Base-by-base conservation (phyloP, 2,888 invertebrate genomes). In the Drosophila greeni region DNA sequence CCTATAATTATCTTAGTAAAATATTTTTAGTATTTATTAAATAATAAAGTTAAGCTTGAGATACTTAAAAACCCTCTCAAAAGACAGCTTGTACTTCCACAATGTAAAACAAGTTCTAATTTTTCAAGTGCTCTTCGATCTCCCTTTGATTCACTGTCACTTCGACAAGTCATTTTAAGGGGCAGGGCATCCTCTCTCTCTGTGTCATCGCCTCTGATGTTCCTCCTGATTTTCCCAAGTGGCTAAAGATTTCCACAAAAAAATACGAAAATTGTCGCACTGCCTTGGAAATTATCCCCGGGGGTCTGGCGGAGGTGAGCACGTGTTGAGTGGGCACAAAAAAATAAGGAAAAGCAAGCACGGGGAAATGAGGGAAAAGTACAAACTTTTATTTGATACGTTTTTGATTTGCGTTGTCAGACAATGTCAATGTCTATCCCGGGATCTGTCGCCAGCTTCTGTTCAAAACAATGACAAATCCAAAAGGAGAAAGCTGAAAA, bases 311-410 rank as follows among this genome's bases (percentile, higher is more conserved):
- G 26, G 37, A 45, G 70, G 39, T 40, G 39, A 70, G 70, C 76
- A 79, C 84, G 82, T 79, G 79, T 81, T 77, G 77, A 77, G 77
- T 78, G 74, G 68, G 58, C 76, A 62, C 61, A 74, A 66, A 48
- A 47, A 45, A 34, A 12, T 29, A 29, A 18, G 26, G 16, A 31
- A 8, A 52, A 12, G 33, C 2, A 45, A 40, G 53, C 67, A 59
- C 39, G 47, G n/a, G 20, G 33, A 43, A 52, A 42, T 40, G 16
- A 29, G 36, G 51, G 26, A 49, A 48, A 42, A 73, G 54, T 59
- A 60, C 66, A 70, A 82, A 82, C 72, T 82, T 79, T 79, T 84
- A 82, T 79, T 82, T 79, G 79, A 79, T 79, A 82, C 72, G 84
- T 72, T 79, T 79, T 79, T 79, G 84, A 79, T 84, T 84, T 75